Base-by-base conservation (phyloP, 2,888 invertebrate genomes). In the Gisinianus flammeolus region DNA sequence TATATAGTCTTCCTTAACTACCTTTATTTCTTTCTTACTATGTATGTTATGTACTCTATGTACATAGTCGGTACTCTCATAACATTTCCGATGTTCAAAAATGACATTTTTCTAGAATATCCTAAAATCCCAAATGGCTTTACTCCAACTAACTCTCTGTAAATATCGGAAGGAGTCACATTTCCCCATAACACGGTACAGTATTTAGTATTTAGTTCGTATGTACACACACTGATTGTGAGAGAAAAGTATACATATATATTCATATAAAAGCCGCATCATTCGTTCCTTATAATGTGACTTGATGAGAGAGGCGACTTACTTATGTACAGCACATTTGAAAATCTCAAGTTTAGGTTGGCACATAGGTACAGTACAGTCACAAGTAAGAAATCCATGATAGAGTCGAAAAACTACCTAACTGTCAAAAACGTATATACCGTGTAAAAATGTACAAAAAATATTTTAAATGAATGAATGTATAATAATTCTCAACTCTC, bases 141-240 rank as follows among this genome's bases (percentile, higher is more conserved):
- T 72, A 28, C 58, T 33, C 72, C 52, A 52, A 10, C 24, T 52
- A 19, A 26, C 26, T 12, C 52, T 70, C 31, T 28, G 71, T 30
- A 56, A 70, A 71, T 56, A 71, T 52, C 24, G 71, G 30, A 71
- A 71, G 54, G 71, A 28, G 71, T 71, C 71, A 30, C 28, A 56
- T 71, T 71, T 71, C 71, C n/a, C 70, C 19, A 10, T 56, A 22
- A 62, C 4, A 12, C 52, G 10, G 52, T 56, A 56, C 56, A 56
- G 22, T 44, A 44, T 16, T 12, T 12, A 44, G 52, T 12, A 56
- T 56, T 56, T 56, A 56, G 56, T 56, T 56, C 52, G 16, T 44
- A 44, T 10, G 52, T 44, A 12, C 56, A 12, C 22, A 3, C 56
- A n/a, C 22, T 22, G 16, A n/a, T 56, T n/a, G n/a, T 56, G 56